A percentile compares a stretch with the other conserved stretches of the same genome.
Conservation (phyloP, 2,888 invertebrate species). For the Dusona sp. region DNA sequence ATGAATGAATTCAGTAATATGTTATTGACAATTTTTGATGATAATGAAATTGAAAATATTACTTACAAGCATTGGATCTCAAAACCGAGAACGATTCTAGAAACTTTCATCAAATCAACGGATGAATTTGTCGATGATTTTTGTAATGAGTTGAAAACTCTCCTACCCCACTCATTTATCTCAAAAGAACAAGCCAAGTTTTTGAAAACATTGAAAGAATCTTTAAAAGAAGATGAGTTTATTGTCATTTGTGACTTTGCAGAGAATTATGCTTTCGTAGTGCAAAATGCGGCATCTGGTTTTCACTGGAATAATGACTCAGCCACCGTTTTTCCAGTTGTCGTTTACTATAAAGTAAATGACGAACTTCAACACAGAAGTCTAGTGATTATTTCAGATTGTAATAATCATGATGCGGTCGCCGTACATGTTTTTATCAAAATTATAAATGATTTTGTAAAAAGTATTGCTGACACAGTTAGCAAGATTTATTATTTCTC, state of each 20-base stretch:
- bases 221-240: slow-evolving; percentile 55
- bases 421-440: slow-evolving; percentile 56
- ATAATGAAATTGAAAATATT: slow-evolving; percentile 33
- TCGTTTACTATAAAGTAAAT: slow-evolving; percentile 63
- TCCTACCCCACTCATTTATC: slow-evolving; percentile 33
- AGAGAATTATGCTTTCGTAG: slow-evolving; percentile 68
- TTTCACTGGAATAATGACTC: slow-evolving; percentile 70
- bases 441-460: not conserved
- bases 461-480: not conserved
- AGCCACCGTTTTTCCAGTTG: slow-evolving; percentile 68
- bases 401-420: slow-evolving; percentile 65
- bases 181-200: slow-evolving; percentile 67
- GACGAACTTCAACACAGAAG: not conserved
- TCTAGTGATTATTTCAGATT: slow-evolving; percentile 64
- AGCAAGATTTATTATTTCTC: not conserved
- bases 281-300: slow-evolving; percentile 67
- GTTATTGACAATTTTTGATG: slow-evolving; percentile 5
- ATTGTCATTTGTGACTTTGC: slow-evolving; percentile 69
- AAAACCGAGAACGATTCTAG: slow-evolving; percentile 37
- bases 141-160: slow-evolving; percentile 26
- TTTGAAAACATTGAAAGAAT: slow-evolving; percentile 62
- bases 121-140: slow-evolving; percentile 49
- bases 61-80: slow-evolving; percentile 53
- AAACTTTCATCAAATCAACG: slow-evolving; percentile 20
- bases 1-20: not conserved